Evolutionary conservation across 1,140 invertebrate species (phyloP).

Genomic region (Condylostylus longicornis): DNA sequence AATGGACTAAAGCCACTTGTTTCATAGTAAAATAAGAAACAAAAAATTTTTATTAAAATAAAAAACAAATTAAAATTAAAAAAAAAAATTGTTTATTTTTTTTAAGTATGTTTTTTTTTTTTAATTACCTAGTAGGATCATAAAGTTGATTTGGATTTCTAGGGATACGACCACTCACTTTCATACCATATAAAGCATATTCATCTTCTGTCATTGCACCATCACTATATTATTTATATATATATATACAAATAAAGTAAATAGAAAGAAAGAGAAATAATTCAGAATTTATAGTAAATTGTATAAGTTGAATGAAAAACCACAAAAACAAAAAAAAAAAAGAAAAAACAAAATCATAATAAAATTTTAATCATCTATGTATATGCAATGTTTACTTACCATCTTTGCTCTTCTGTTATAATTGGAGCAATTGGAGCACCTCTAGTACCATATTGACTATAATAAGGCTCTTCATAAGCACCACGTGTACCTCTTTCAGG

Average conservation of each 20-base stretch:
- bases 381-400: slow-evolving; percentile 21
- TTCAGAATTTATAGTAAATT: slow-evolving; percentile 1
- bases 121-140: slow-evolving; percentile 27
- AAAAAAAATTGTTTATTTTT: too few relatives aligned
- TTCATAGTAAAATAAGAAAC: too few relatives aligned
- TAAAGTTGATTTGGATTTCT: slow-evolving; percentile 28
- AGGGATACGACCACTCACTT: slow-evolving; percentile 37
- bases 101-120: too few relatives aligned
- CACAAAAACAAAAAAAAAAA: too few relatives aligned
- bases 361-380: background rate
- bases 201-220: slow-evolving; percentile 59
- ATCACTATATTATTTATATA: slow-evolving; percentile 40
- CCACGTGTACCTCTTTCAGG: slow-evolving; percentile 57
- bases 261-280: slow-evolving; percentile 4
- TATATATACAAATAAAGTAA: background rate
- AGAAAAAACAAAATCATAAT: background rate
- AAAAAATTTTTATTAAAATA: too few relatives aligned
- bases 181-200: slow-evolving; percentile 62
- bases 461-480: slow-evolving; percentile 74
- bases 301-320: too few relatives aligned
- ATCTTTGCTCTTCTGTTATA: slow-evolving; percentile 83
- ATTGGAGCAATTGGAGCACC: slow-evolving; percentile 68
- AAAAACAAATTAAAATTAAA: too few relatives aligned
- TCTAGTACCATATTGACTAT: slow-evolving; percentile 56
- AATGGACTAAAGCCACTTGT: too few relatives aligned